Base-by-base conservation (phyloP, 30 jellyfish, hydroid and myxozoan genomes). In the Phacellophora camtschatica region DNA sequence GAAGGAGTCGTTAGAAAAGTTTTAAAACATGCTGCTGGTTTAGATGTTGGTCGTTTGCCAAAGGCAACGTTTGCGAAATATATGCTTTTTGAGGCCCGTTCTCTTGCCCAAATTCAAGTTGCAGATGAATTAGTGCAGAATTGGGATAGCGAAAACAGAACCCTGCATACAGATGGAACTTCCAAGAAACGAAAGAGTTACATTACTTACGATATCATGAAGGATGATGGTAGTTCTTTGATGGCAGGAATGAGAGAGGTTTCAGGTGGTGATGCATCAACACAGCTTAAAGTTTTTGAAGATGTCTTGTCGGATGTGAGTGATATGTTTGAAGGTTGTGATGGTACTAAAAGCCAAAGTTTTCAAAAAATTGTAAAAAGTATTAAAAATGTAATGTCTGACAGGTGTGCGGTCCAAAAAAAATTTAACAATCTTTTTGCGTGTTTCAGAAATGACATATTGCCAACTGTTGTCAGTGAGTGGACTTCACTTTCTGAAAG, bases 161-260 rank as follows among this genome's bases (percentile, higher is more conserved):
- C n/a, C n/a, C 32, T 73, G 28, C 87, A 24, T 19, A 4, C 77
- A 49, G 82, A 73, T 73, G 87, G 87, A 48, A 73, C 87, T 5
- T 73, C 63, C 50, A 73, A 53, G 35, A 24, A 73, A 13, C 61
- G 87, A 31, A 48, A 64, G 7, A 4, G 27, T 5, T 49, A 12
- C 53, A 54, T 48, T 3, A 73, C 77, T 8, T 53, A 49, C 53
- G 82, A 48, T 51, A 1, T 73, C 25, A 81, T 48, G 4, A 73
- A 73, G 32, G 30, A 1, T 49, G 59, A 32, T 73, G 87, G 87
- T 6, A 9, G 49, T 13, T 56, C 65, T 24, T 73, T 73, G 64
- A 22, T 48, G 12, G 9, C 49, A 5, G 89, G 89, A 3, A 11
- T 61, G 50, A 22, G 64, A 23, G 85, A 78, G 25, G 33, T 43